Percentiles rank a stretch among this genome's conserved stretches.
Evolutionary conservation across 2,113 vertebrate genomes (phyloP).

Genomic region (Ornithorhynchus anatinus): DNA sequence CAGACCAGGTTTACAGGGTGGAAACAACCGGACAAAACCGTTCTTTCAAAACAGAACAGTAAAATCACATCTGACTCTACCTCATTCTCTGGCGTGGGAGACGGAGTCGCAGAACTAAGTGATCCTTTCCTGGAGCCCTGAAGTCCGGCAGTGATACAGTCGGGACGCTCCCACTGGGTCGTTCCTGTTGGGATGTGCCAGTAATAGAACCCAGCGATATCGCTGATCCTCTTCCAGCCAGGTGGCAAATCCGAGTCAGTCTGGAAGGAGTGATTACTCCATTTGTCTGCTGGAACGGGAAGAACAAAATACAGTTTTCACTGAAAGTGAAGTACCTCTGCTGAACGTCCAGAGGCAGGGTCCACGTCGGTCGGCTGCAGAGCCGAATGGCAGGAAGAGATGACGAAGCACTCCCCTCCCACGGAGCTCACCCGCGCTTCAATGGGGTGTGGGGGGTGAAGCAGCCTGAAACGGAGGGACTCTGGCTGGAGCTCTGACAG

Average conservation of each 20-base stretch:
- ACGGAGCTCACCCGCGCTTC: too few relatives aligned
- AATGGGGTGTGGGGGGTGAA: too few relatives aligned
- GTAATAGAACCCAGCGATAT: constrained; percentile 90
- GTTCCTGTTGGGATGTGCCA: constrained; percentile 95
- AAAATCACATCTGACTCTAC: constrained; percentile 64
- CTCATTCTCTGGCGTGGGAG: constrained; percentile 92
- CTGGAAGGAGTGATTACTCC: constrained; percentile 90
- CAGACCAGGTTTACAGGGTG: constrained; percentile 14
- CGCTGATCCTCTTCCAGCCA: constrained; percentile 91
- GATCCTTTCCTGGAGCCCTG: constrained; percentile 82
- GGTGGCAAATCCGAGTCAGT: constrained; percentile 92
- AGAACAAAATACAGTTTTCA: not conserved
- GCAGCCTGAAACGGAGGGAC: too few relatives aligned
- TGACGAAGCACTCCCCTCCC: too few relatives aligned
- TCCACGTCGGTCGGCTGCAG: too few relatives aligned
- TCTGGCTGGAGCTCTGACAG: too few relatives aligned
- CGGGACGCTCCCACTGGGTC: constrained; percentile 88
- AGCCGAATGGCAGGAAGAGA: too few relatives aligned
- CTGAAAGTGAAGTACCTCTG: not conserved
- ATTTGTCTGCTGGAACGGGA: constrained; percentile 79
- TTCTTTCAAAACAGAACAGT: not conserved
- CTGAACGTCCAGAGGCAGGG: too few relatives aligned
- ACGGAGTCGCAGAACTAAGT: constrained; percentile 85
- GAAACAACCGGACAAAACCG: constrained; percentile 25
- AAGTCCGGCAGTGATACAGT: constrained; percentile 72